Conservation (phyloP, 2,888 invertebrate species). For the Bruchidius siliquastri region DNA sequence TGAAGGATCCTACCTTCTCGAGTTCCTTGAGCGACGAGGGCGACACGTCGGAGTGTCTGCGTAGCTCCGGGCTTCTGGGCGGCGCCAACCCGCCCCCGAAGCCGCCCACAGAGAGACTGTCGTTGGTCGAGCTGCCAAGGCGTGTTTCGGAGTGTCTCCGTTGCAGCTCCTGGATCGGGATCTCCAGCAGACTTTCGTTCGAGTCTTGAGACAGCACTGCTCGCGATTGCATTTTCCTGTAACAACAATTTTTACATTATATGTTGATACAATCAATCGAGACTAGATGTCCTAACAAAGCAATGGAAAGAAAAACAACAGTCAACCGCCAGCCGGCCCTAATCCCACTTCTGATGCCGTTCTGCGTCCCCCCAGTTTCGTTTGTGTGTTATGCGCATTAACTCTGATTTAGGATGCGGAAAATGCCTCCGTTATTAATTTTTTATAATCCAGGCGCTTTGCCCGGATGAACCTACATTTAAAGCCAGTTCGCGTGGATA, state of each 20-base stretch:
- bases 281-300: too few relatives aligned
- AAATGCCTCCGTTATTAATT: not conserved
- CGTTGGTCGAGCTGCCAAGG: conserved; percentile 54
- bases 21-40: conserved; percentile 82
- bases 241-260: conserved; percentile 5
- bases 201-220: conserved; percentile 76
- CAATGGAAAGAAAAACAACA: not conserved
- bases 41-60: conserved; percentile 81
- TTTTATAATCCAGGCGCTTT: not conserved
- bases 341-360: not conserved
- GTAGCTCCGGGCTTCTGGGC: conserved; percentile 75
- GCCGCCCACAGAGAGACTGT: conserved; percentile 46
- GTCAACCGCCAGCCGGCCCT: not conserved
- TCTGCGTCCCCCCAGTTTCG: not conserved
- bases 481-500: not conserved
- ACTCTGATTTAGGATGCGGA: not conserved
- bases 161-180: conserved; percentile 74
- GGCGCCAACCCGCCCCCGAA: conserved; percentile 68
- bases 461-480: not conserved
- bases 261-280: too few relatives aligned
- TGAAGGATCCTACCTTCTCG: too few relatives aligned
- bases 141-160: conserved; percentile 77
- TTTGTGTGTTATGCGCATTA: not conserved
- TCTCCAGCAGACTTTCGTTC: conserved; percentile 77
- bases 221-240: conserved; percentile 67